Evolutionary conservation across 2,797 vertebrate genomes (phyloP).

Genomic region (Podarcis siculus): DNA sequence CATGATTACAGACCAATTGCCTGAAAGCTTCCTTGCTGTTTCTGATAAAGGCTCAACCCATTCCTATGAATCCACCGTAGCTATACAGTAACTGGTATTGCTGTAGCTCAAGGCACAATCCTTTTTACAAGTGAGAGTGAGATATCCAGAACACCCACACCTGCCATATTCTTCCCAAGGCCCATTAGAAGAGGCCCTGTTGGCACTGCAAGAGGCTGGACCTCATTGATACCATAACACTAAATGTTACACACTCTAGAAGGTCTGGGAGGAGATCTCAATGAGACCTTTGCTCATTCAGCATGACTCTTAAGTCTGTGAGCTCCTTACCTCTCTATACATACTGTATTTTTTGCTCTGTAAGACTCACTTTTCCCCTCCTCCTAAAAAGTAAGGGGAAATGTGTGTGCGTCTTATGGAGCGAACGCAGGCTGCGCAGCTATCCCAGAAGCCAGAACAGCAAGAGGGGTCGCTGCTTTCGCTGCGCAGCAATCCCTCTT

Average conservation of each 20-base stretch:
- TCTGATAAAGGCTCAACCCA: not conserved
- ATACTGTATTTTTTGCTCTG: too few species aligned
- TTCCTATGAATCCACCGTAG: not conserved
- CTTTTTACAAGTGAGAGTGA: not conserved
- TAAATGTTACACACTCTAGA: not conserved
- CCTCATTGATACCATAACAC: not conserved
- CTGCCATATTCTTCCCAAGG: too few species aligned
- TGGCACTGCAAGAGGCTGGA: not conserved
- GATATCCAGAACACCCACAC: not conserved
- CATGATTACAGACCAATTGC: not conserved
- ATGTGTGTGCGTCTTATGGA: too few species aligned
- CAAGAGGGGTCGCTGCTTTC: too few species aligned
- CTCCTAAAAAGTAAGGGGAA: too few species aligned
- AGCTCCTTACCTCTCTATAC: not conserved
- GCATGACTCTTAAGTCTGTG: not conserved
- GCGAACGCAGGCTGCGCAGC: too few species aligned
- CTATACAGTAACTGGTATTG: not conserved
- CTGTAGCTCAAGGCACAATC: too few species aligned
- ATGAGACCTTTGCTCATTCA: not conserved
- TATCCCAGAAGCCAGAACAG: too few species aligned
- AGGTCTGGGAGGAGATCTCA: not conserved
- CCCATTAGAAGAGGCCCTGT: not conserved
- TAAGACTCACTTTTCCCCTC: too few species aligned
- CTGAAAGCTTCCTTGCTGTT: not conserved
- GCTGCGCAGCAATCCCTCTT: too few species aligned